phyloP scores from a whole-genome alignment of 2,888 invertebrate genomes.

The Drosophila niveifrons region DNA sequence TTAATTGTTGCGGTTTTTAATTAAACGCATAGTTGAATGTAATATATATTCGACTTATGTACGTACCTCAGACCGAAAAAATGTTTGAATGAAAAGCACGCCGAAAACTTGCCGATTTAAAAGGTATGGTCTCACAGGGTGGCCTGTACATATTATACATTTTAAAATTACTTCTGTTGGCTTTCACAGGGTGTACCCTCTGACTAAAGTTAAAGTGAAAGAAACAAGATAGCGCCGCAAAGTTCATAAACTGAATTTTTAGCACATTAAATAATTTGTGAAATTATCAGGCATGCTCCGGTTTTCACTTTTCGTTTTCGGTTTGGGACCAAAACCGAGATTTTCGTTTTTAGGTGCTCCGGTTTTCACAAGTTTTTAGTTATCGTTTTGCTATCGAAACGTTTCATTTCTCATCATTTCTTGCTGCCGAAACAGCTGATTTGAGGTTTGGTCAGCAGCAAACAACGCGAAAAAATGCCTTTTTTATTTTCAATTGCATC shows the following conservation, averaged over 20 bases:
- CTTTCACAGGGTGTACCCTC: slow-evolving; percentile 20
- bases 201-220: neutral
- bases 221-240: slow-evolving; percentile 23
- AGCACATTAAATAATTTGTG: no score
- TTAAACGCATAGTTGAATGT: neutral
- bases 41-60: slow-evolving; percentile 15
- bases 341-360: no score
- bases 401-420: no score
- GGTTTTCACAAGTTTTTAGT: no score
- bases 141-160: neutral
- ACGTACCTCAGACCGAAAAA: slow-evolving; percentile 44
- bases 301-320: no score
- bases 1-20: neutral
- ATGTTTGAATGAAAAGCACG: slow-evolving; percentile 45
- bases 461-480: no score
- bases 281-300: no score
- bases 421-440: no score
- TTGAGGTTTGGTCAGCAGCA: no score
- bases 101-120: slow-evolving; percentile 45
- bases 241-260: neutral
- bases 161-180: neutral
- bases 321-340: no score
- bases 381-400: no score
- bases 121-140: slow-evolving; percentile 25
- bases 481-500: no score